These are phyloP conservation scores for Mormoops blainvillei DNA, from an alignment of 2,113 vertebrate genomes.

Conservation along the genomic window DNA sequence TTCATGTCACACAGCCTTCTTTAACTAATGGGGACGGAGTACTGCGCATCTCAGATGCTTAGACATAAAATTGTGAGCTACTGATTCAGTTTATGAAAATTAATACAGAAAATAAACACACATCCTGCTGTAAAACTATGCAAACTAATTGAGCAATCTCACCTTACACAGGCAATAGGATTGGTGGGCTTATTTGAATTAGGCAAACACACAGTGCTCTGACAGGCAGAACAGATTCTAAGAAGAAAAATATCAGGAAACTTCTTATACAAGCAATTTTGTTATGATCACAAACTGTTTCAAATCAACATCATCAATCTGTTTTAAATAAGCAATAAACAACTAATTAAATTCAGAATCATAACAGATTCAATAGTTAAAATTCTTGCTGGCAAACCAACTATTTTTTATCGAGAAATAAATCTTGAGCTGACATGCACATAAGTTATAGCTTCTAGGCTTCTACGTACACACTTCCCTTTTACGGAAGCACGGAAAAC, in stretches of 20 bases:
- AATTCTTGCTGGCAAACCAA: constrained; percentile 68
- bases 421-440: constrained; percentile 73
- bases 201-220: not conserved
- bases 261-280: not conserved
- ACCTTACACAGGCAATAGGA: not conserved
- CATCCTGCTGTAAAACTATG: constrained; percentile 20
- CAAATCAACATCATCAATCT: constrained; percentile 63
- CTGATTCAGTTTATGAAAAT: constrained; percentile 16
- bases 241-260: constrained; percentile 38
- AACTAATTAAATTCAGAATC: constrained; percentile 58
- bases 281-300: constrained; percentile 35
- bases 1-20: not conserved
- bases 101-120: constrained; percentile 33
- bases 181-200: constrained; percentile 45
- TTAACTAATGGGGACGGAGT: not conserved
- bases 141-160: constrained; percentile 31
- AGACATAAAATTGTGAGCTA: not conserved
- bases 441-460: constrained; percentile 60
- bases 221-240: constrained; percentile 8
- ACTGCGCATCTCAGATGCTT: not conserved
- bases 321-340: constrained; percentile 70
- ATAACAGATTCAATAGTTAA: constrained; percentile 52
- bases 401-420: constrained; percentile 68
- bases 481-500: constrained; percentile 13
- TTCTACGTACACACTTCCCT: constrained; percentile 18